phyloP scores from a whole-genome alignment of 2,888 invertebrate species.

The Noctua janthina region DNA sequence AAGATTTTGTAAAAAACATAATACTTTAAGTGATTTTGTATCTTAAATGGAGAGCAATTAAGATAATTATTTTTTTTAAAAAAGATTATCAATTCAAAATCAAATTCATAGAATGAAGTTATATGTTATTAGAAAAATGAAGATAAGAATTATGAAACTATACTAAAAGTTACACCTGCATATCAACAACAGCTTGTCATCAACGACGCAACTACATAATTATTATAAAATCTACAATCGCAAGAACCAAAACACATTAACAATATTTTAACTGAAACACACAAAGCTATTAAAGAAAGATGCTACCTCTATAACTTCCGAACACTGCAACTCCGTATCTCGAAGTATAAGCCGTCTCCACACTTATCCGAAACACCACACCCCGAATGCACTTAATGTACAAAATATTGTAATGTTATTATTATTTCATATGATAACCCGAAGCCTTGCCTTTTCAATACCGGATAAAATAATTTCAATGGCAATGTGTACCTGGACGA shows the following conservation, averaged over 20 bases:
- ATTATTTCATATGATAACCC: conserved; percentile 86
- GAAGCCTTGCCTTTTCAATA: conserved; percentile 78
- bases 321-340: conserved; percentile 75
- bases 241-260: conserved; percentile 23
- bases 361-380: conserved; percentile 83
- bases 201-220: background rate
- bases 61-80: background rate
- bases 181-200: background rate
- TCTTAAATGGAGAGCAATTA: background rate
- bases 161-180: background rate
- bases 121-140: background rate
- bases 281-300: conserved; percentile 28
- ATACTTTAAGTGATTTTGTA: background rate
- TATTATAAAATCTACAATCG: conserved; percentile 23
- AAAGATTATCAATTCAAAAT: background rate
- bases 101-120: background rate
- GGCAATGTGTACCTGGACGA: conserved; percentile 76
- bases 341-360: conserved; percentile 78
- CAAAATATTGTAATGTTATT: conserved; percentile 89
- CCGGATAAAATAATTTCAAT: conserved; percentile 84
- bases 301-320: conserved; percentile 67
- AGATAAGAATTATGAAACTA: background rate
- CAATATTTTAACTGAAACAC: conserved; percentile 32
- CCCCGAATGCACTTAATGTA: conserved; percentile 87
- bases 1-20: background rate